Evolutionary conservation across 2,888 invertebrate genomes (phyloP), one percentile per base, ranked within the genome.

Genomic region (Tachina lurida): DNA sequence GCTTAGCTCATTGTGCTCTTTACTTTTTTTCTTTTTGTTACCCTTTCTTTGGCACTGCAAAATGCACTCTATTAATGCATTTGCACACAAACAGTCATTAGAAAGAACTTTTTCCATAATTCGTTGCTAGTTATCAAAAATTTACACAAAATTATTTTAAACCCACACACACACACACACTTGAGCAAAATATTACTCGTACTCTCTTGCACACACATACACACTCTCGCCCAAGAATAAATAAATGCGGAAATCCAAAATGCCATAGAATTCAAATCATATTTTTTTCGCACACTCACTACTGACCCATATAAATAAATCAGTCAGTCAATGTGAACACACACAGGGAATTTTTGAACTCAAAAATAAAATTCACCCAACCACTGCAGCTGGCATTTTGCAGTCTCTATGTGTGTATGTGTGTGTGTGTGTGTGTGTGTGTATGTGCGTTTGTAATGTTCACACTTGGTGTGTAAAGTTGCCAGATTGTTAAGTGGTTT

Each of bases 31-130:
- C 0, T 31, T 7, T 31, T 60, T 47, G 15, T 71, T 81, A 83
- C 84, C 87, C 75, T 83, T 80, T 47, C 87, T 52, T 79, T 80
- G 63, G 90, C 91, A 90, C 90, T 88, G 88, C 89, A 89, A 88
- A 90, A 88, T 91, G 90, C 90, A 91, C 89, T 91, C 88, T 89
- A 49, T 7, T 56, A 45, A 54, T 74, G 60, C 74, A 81, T 41
- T 47, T 22, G 22, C n/a, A 47, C 41, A 17, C 31, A 19, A 41
- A 19, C 17, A 73, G 15, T 3, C 84, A 79, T 76, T 79, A 84
- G 67, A 84, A 74, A 84, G 67, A 84, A 74, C 68, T 77, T 84
- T 78, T 86, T 85, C 80, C 74, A 83, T 87, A 83, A 82, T 70
- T 81, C 31, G 12, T 60, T 73, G 39, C 41, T 52, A 52, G 17